Evolutionary conservation across 2,113 vertebrate species (phyloP), one percentile per base, ranked within the genome.

Genomic region (Potamarius usumacintae): DNA sequence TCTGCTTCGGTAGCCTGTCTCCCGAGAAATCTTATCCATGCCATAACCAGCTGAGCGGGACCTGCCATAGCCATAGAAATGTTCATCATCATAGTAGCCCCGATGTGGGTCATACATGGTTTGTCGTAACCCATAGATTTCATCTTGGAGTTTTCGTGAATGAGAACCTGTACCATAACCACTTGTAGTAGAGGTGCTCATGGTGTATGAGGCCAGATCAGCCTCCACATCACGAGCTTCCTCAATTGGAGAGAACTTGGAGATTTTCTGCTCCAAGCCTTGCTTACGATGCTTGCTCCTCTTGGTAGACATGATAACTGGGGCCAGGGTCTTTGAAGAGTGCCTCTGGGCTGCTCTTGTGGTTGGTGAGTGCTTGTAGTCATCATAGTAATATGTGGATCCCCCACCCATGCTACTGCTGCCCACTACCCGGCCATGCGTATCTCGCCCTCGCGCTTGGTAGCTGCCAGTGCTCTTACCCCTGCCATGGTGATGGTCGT

Each of bases 211-310:
- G 89, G 97, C 97, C 89, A 99, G 91, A 93, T 99, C 98, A 10
- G 97, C 96, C 91, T 99, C 98, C 85, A 99, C 98, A 0, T 99
- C 98, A 93, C 97, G 97, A 92, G 98, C 97, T 93, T 99, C 98
- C 92, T 99, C 98, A 0, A 99, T 99, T 20, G 98, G 98, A 0
- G 98, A 99, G 94, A 99, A 99, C 94, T 99, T 99, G 87, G 98
- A 99, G 91, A 99, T 97, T 94, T 99, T 99, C 92, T 99, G 98
- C 92, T 99, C 98, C 93, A 98, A 96, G 90, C 96, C 97, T 92
- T 98, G 97, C 92, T 99, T 99, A 71, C 97, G 95, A 94, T 99
- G 98, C 93, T 99, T 99, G 95, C 96, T 99, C 93, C 98, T 98
- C 90, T 98, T 99, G 0, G 97, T 94, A 48, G 98, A 96, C 94